Conservation (phyloP, 2,888 invertebrate species). For the Prionchulus punctatus region DNA sequence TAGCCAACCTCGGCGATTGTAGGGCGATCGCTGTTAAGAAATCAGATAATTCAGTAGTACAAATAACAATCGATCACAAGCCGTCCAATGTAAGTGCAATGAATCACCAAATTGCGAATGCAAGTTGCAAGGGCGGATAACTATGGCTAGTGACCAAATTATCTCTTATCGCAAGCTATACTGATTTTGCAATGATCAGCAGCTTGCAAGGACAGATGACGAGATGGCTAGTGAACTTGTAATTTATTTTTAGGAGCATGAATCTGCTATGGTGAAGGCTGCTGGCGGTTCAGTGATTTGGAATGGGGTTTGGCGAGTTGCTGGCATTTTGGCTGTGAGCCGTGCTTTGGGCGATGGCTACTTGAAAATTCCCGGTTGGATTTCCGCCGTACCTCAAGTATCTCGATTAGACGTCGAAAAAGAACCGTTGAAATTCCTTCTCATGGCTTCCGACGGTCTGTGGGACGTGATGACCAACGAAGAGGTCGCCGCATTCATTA, state of each 20-base stretch:
- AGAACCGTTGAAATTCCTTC: conserved; percentile 59
- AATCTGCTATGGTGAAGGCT: conserved; percentile 74
- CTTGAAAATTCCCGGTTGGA: conserved; percentile 73
- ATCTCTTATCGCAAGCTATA: too few relatives aligned
- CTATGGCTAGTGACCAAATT: too few relatives aligned
- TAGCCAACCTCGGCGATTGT: conserved; percentile 92
- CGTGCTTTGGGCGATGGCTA: conserved; percentile 88
- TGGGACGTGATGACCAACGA: conserved; percentile 93
- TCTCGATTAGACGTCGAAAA: conserved; percentile 75
- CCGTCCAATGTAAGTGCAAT: conserved; percentile 63
- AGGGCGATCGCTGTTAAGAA: conserved; percentile 80
- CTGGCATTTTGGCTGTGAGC: conserved; percentile 81
- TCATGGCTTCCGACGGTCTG: conserved; percentile 82
- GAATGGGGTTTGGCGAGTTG: conserved; percentile 83
- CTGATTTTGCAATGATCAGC: too few relatives aligned
- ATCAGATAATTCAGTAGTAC: conserved; percentile 67
- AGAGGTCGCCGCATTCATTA: conserved; percentile 47
- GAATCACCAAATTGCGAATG: too few relatives aligned
- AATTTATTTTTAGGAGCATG: conserved; percentile 48
- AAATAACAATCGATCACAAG: conserved; percentile 86
- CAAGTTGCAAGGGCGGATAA: too few relatives aligned
- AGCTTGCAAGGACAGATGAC: too few relatives aligned
- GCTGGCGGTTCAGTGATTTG: conserved; percentile 77
- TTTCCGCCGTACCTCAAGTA: conserved; percentile 88
- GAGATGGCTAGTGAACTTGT: too few relatives aligned